Evolutionary conservation across 1,140 invertebrate species (phyloP).

Genomic region (Trachelipus rathkii): DNA sequence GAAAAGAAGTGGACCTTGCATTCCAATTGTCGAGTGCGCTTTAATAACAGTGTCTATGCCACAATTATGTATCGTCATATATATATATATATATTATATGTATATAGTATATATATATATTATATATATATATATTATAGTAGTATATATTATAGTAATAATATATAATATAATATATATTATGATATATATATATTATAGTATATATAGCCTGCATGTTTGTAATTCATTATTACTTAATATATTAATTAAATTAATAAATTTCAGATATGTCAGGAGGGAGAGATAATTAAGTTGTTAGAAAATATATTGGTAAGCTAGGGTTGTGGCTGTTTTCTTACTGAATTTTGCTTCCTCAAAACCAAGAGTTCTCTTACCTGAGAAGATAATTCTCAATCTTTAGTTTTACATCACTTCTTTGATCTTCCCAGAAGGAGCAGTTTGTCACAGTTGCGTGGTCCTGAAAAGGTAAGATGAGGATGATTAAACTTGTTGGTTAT

Average conservation of each 20-base stretch:
- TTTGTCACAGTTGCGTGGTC: slow-evolving; percentile 96
- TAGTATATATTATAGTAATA: too few species aligned
- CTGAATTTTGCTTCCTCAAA: slow-evolving; percentile 99
- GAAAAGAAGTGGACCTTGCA: slow-evolving; percentile 99
- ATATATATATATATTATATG: not conserved
- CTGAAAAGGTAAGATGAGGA: slow-evolving; percentile 68
- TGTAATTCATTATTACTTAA: too few species aligned
- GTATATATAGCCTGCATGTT: not conserved
- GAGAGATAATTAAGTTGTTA: slow-evolving; percentile 96
- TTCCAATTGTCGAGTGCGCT: slow-evolving; percentile 95
- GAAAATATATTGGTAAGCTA: slow-evolving; percentile 95
- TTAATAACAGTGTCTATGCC: slow-evolving; percentile 85
- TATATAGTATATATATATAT: not conserved
- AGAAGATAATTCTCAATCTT: slow-evolving; percentile 96
- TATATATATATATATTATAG: not conserved
- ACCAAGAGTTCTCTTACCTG: slow-evolving; percentile 92
- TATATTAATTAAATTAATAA: not conserved
- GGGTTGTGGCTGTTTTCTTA: slow-evolving; percentile 94
- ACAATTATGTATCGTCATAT: slow-evolving; percentile 50
- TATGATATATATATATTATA: slow-evolving; percentile 6
- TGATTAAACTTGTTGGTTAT: too few species aligned
- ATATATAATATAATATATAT: not conserved
- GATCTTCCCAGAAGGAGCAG: slow-evolving; percentile 89
- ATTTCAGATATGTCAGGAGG: slow-evolving; percentile 84
- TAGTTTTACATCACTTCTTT: slow-evolving; percentile 99